Conservation (phyloP, 2,888 invertebrate species). For the Phasia obesa region DNA sequence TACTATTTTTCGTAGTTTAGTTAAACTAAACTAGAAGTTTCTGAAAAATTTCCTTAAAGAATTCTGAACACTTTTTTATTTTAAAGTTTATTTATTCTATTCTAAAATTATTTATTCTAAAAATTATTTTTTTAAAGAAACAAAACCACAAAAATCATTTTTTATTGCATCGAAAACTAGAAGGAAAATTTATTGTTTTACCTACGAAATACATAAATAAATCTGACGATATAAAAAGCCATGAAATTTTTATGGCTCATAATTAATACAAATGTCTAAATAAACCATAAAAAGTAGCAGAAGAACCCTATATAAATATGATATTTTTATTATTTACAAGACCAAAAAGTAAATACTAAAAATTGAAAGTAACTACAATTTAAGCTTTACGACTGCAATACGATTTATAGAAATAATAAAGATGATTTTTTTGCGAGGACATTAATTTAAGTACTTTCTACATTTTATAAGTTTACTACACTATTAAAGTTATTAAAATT, state of each 20-base stretch:
- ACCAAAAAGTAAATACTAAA: conserved; percentile 21
- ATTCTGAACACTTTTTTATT: no score
- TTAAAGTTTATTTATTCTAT: no score
- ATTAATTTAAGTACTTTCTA: neutral
- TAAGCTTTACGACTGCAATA: conserved; percentile 54
- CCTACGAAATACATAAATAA: conserved; percentile 12
- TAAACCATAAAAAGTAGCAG: conserved; percentile 55
- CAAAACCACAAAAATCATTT: no score
- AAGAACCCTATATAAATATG: conserved; percentile 11
- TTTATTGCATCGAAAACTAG: neutral
- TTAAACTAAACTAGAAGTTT: no score
- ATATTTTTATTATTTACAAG: conserved; percentile 26
- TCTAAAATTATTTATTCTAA: no score
- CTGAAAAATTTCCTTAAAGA: no score
- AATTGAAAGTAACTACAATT: conserved; percentile 55
- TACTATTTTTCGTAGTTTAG: no score
- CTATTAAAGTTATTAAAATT: neutral
- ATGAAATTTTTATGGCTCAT: conserved; percentile 61
- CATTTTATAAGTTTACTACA: neutral
- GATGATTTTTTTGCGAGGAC: neutral
- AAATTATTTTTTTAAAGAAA: no score
- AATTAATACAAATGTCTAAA: conserved; percentile 68
- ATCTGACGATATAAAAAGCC: conserved; percentile 31
- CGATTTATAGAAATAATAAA: conserved; percentile 43
- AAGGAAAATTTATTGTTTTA: conserved; percentile 14